Conservation (phyloP, 2,797 vertebrate genomes). For the Oreortyx pictus region DNA sequence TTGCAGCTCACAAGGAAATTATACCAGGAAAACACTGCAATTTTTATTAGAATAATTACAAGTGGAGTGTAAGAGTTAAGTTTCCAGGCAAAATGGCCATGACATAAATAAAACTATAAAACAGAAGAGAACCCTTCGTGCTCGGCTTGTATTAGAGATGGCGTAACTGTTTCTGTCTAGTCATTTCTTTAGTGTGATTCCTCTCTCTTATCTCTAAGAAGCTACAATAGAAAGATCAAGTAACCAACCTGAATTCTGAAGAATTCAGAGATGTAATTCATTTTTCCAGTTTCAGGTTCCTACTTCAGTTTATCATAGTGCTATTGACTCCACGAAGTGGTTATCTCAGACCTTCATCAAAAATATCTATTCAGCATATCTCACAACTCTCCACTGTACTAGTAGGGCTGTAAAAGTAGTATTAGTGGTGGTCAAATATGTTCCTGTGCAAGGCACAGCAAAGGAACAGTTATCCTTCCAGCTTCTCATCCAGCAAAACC, state of each 20-base stretch:
- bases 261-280: neutral
- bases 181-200: constrained; percentile 11
- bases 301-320: constrained; percentile 43
- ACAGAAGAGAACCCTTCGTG: neutral
- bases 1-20: neutral
- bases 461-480: neutral
- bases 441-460: neutral
- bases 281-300: constrained; percentile 46
- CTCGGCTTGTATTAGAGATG: neutral
- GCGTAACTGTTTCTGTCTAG: neutral
- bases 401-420: neutral
- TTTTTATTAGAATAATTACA: neutral
- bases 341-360: neutral
- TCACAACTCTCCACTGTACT: neutral
- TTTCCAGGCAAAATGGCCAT: neutral
- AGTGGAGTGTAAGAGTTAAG: neutral
- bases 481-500: neutral
- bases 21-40: neutral
- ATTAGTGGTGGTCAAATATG: neutral
- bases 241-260: constrained; percentile 25
- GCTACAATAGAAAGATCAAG: constrained; percentile 41
- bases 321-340: neutral
- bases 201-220: constrained; percentile 12
- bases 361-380: neutral
- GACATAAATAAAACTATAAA: neutral